Evolutionary conservation across 2,888 invertebrate species (phyloP).

Genomic region (Helicoverpa assulta): DNA sequence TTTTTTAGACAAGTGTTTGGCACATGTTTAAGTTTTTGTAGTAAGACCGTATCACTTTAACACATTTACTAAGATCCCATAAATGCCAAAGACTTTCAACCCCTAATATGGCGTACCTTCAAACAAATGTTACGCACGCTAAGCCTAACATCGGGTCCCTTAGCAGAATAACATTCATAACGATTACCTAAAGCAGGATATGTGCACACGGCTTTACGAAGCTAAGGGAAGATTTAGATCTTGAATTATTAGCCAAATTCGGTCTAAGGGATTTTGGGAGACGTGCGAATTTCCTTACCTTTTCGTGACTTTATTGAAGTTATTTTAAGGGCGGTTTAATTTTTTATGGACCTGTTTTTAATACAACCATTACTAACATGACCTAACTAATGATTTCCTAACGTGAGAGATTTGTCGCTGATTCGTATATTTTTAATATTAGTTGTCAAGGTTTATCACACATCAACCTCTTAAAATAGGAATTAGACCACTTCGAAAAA

Average conservation of each 20-base stretch:
- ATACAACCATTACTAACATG: too few species aligned
- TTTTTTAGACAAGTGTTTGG: too few species aligned
- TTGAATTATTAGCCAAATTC: slow-evolving; percentile 63
- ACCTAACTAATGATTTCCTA: too few species aligned
- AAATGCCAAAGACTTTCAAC: not conserved
- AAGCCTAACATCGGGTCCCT: slow-evolving; percentile 53
- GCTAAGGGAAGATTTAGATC: slow-evolving; percentile 60
- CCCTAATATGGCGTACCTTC: slow-evolving; percentile 12
- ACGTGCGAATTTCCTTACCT: slow-evolving; percentile 55
- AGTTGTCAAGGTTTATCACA: too few species aligned
- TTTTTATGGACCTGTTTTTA: not conserved
- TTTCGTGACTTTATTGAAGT: slow-evolving; percentile 11
- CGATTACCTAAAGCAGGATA: slow-evolving; percentile 60
- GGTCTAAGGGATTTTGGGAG: slow-evolving; percentile 39
- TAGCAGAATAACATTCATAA: slow-evolving; percentile 60
- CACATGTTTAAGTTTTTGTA: too few species aligned
- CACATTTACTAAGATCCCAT: not conserved
- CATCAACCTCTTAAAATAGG: too few species aligned
- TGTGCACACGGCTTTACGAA: slow-evolving; percentile 55
- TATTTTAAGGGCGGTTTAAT: not conserved
- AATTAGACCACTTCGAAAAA: too few species aligned
- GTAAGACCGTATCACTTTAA: not conserved
- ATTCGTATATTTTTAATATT: too few species aligned
- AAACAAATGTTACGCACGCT: slow-evolving; percentile 50
- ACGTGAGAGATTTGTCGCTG: too few species aligned